These are phyloP conservation scores for Epinephelus awoara DNA, from an alignment of 2,797 vertebrate species.

Conservation along the genomic window DNA sequence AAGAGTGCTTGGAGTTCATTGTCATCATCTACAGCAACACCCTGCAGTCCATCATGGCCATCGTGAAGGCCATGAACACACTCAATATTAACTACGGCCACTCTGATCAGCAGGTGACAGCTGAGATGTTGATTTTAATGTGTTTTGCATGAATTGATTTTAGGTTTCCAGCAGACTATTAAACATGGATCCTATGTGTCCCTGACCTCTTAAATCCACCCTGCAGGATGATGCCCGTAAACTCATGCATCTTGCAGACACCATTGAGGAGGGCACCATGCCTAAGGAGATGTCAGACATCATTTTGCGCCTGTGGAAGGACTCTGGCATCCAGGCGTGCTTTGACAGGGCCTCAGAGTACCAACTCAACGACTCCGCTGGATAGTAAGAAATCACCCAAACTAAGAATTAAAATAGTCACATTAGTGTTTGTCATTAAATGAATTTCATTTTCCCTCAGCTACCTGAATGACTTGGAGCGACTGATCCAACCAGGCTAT, in stretches of 20 bases:
- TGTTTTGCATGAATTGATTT: neutral
- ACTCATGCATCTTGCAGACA: constrained; percentile 95
- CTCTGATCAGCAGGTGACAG: constrained; percentile 88
- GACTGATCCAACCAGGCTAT: constrained; percentile 93
- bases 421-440: neutral
- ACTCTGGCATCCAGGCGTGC: constrained; percentile 94
- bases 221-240: constrained; percentile 94
- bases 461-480: constrained; percentile 94
- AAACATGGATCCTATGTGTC: neutral
- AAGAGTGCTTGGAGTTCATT: constrained; percentile 97
- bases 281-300: constrained; percentile 96
- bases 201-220: neutral
- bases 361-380: constrained; percentile 98
- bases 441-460: constrained; percentile 71
- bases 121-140: neutral
- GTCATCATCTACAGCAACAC: constrained; percentile 98
- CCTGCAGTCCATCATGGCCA: constrained; percentile 95
- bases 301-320: constrained; percentile 95
- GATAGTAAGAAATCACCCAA: constrained; percentile 88
- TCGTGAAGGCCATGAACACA: constrained; percentile 95
- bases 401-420: neutral
- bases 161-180: neutral
- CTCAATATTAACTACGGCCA: constrained; percentile 94
- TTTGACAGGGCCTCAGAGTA: constrained; percentile 97
- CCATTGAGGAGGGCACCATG: constrained; percentile 97